Evolutionary conservation across 2,797 vertebrate species (phyloP).

Genomic region (Halcyon leucocephala): DNA sequence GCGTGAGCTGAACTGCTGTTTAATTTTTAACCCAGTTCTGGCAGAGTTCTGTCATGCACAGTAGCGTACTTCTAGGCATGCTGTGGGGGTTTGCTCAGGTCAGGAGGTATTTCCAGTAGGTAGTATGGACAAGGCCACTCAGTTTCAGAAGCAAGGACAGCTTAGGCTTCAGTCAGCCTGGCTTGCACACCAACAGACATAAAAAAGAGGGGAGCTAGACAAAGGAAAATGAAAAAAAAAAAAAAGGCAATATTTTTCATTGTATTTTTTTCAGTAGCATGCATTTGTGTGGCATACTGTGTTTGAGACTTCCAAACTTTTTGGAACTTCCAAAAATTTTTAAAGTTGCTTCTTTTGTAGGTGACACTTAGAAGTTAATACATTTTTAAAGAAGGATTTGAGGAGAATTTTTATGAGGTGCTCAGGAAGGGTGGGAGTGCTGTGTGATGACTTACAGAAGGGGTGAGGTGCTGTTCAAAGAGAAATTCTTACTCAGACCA

Average conservation of each 20-base stretch:
- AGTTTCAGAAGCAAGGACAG: neutral
- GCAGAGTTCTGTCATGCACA: neutral
- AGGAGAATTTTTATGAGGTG: neutral
- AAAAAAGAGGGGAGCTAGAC: neutral
- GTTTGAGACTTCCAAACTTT: neutral
- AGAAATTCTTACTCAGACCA: neutral
- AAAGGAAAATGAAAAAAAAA: neutral
- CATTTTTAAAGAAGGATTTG: neutral
- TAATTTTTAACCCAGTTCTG: neutral
- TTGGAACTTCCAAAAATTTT: neutral
- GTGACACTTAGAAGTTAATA: neutral
- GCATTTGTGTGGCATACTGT: neutral
- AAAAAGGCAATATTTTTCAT: neutral
- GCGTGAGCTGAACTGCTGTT: neutral
- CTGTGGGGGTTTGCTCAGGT: neutral
- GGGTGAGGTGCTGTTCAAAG: neutral
- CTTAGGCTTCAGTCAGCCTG: neutral
- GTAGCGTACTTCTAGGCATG: neutral
- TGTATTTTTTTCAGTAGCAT: neutral
- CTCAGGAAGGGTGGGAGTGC: neutral
- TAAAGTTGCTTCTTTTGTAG: neutral
- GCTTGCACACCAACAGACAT: neutral
- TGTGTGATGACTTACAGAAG: constrained; percentile 11
- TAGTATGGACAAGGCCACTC: neutral
- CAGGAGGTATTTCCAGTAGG: neutral